Percentiles rank a stretch among this genome's conserved stretches.
These are phyloP conservation scores for Pipistrellus nathusii DNA, from an alignment of 2,797 vertebrate species.

Conservation along the genomic window DNA sequence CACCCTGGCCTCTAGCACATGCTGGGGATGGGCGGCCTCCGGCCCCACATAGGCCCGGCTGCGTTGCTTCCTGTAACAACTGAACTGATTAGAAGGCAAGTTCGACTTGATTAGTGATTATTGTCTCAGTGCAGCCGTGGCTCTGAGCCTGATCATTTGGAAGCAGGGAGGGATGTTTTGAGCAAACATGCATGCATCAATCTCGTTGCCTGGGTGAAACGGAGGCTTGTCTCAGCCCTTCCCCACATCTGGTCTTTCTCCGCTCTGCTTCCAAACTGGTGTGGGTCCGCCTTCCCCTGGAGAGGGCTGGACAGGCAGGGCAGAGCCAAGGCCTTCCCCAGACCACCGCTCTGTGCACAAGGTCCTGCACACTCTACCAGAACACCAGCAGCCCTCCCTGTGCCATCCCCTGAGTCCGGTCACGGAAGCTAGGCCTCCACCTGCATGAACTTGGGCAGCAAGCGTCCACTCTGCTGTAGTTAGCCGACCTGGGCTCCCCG, in stretches of 20 bases:
- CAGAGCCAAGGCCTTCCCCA: not conserved
- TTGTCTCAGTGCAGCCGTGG: constrained; percentile 78
- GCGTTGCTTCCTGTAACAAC: constrained; percentile 82
- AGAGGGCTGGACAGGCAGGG: not conserved
- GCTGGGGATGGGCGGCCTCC: not conserved
- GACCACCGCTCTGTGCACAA: not conserved
- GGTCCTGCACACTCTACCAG: no score
- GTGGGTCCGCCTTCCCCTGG: not conserved
- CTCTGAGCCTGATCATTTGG: constrained; percentile 84
- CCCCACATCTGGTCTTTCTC: constrained; percentile 83
- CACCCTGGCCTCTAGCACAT: not conserved
- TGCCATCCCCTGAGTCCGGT: not conserved
- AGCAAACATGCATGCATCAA: constrained; percentile 81
- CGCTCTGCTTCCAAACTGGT: constrained; percentile 60
- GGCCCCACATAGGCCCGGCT: constrained; percentile 70
- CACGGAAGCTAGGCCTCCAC: not conserved
- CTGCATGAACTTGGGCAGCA: not conserved
- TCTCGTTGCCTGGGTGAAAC: constrained; percentile 71
- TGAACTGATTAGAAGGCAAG: constrained; percentile 88
- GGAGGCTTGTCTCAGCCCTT: constrained; percentile 73
- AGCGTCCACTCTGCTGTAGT: not conserved
- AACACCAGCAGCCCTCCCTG: not conserved
- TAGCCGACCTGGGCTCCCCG: not conserved
- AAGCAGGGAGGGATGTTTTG: constrained; percentile 73
- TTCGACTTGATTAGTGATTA: constrained; percentile 87